Evolutionary conservation across 2,888 invertebrate genomes (phyloP).

Genomic region (Melanophora roralis): DNA sequence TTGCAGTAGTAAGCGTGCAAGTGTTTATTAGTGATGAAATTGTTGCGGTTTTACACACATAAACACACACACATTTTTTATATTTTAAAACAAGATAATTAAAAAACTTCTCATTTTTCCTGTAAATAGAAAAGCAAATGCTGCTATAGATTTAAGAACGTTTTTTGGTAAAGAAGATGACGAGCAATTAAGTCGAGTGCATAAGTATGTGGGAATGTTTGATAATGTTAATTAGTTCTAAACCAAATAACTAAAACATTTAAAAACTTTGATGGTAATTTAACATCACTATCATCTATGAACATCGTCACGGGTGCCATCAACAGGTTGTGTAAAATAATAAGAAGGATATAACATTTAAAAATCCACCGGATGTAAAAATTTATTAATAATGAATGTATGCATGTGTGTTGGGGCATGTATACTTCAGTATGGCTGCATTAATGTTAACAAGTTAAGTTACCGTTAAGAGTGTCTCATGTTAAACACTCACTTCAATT

Average conservation of each 20-base stretch:
- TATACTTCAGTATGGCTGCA: too few species aligned
- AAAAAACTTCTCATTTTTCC: constrained; percentile 17
- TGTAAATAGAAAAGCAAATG: background rate
- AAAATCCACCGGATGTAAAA: constrained; percentile 18
- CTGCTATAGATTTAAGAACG: background rate
- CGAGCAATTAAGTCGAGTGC: background rate
- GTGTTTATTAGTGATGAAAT: constrained; percentile 32
- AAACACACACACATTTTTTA: background rate
- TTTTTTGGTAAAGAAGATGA: background rate
- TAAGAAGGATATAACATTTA: background rate
- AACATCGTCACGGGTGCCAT: background rate
- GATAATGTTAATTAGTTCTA: constrained; percentile 41
- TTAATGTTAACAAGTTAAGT: constrained; percentile 11
- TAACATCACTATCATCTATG: background rate
- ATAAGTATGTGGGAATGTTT: background rate
- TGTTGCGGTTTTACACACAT: constrained; percentile 42
- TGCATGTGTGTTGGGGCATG: background rate
- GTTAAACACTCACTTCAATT: constrained; percentile 50
- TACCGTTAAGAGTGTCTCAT: constrained; percentile 17
- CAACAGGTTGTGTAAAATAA: constrained; percentile 35
- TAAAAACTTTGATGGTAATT: background rate
- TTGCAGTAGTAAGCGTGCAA: background rate
- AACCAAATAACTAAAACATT: constrained; percentile 25
- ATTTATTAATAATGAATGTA: constrained; percentile 12
- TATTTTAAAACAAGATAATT: constrained; percentile 29